Evolutionary conservation across 1,140 invertebrate genomes (phyloP), one percentile per base, ranked within the genome.

Genomic region (Tetramorium alpestre): DNA sequence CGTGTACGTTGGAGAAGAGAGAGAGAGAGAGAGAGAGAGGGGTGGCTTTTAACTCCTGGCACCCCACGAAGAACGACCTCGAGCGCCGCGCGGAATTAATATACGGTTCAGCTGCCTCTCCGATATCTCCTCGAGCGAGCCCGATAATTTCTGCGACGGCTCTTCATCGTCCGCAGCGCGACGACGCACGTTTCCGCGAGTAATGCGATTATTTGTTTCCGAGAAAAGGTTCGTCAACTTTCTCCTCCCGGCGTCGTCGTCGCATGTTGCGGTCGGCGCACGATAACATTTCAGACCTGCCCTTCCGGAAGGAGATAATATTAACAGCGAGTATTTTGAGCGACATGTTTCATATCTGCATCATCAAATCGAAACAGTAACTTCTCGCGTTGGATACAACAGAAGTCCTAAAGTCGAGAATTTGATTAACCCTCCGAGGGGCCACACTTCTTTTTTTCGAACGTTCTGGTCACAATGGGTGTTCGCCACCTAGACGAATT

Each of bases 21-120:
- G 33, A 4, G 3, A 33, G 33, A 4, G 33, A 58, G 44, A 41
- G 33, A 4, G 33, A 4, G 33, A 58, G 44, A 41, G 28, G 49
- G 56, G 18, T 4, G 54, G 85, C 85, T 87, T 87, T 87, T 87
- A 87, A 87, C 85, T 86, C 41, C 44, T 64, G 47, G 56, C 56
- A 76, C 33, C 33, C 81, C 81, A 51, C 70, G 58, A 86, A 80
- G 75, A 80, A 80, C 76, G 41, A 47, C 75, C 64, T 44, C 58
- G 73, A 85, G 75, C 72, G 38, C 78, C 58, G 58, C 73, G 18
- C 22, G 33, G 49, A 85, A 85, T 85, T 85, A 85, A 85, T 78
- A 78, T 54, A 85, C 47, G 44, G 73, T 85, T 65, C 60, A 85
- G 51, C 73, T 51, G 47, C 62, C 82, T 54, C 60, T 54, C 60